Evolutionary conservation across 2,888 invertebrate species (phyloP).

Genomic region (Fragum sueziense): DNA sequence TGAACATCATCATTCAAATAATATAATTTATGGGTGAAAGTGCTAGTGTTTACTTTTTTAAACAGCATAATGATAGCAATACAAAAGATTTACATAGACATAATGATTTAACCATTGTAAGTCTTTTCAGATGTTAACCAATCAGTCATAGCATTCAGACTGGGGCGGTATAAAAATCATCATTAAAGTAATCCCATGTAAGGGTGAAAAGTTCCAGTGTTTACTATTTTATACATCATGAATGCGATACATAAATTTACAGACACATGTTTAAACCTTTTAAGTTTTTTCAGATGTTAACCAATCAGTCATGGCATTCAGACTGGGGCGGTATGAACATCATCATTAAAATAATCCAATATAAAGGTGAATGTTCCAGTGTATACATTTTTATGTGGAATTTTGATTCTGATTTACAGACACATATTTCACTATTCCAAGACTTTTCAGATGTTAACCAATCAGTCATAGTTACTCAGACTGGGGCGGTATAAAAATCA

Average conservation of each 20-base stretch:
- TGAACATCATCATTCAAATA: not conserved
- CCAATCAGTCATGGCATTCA: constrained; percentile 13
- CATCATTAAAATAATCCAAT: not conserved
- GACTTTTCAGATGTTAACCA: constrained; percentile 1
- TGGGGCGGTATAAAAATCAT: constrained; percentile 8
- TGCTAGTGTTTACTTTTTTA: too few relatives aligned
- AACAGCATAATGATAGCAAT: too few relatives aligned
- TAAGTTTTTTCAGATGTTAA: not conserved
- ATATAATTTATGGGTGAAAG: too few relatives aligned
- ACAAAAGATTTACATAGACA: too few relatives aligned
- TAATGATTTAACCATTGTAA: too few relatives aligned
- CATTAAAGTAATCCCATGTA: not conserved
- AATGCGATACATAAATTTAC: too few relatives aligned
- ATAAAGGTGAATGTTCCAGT: too few relatives aligned
- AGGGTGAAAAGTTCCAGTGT: not conserved
- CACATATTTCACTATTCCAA: too few relatives aligned
- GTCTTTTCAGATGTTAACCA: constrained; percentile 1
- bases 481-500: not conserved
- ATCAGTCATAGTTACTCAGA: constrained; percentile 2
- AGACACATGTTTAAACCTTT: not conserved
- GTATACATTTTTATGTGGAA: too few relatives aligned
- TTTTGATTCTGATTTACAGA: too few relatives aligned
- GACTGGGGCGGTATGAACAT: constrained; percentile 17
- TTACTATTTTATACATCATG: too few relatives aligned
- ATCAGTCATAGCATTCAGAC: constrained; percentile 12